Evolutionary conservation across 2,797 vertebrate genomes (phyloP), one percentile per base, ranked within the genome.

Genomic region (Pseudotriccus pelzelni): DNA sequence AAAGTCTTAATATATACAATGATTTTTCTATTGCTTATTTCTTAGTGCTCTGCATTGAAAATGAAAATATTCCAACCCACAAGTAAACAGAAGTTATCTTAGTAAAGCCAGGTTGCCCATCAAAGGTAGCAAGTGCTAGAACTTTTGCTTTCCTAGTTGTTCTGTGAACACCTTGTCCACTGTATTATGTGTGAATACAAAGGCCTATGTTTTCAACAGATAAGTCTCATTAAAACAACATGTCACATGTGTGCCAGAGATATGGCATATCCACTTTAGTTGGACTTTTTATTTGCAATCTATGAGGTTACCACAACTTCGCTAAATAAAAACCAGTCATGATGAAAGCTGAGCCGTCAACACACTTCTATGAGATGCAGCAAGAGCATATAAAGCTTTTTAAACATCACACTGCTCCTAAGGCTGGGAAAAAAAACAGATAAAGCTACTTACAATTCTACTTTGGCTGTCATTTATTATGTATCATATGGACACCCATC

Each of bases 361-460:
- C 8, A 15, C 50, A 30, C 32, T 84, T 34, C 41, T 49, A 24
- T 15, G 11, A 73, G n/a, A 64, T 53, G 30, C 64, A 47, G 19
- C 56, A 84, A 64, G 49, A 76, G 39, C 43, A 67, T 55, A 55
- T 50, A 82, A 49, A 94, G 75, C 88, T 89, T 87, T 93, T 93
- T 69, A 92, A 86, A 76, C 53, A 76, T 46, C 32, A 67, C 18
- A 32, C 30, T 73, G 63, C 76, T 95, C 87, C 86, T 74, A 91
- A 58, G 59, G 91, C 52, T 91, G 49, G 79, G 91, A 89, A 92
- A 13, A 52, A 28, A 17, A 11, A 5, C 64, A 79, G 79, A 62
- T 93, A 93, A 94, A 93, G 43, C 74, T 82, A 81, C 63, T 88
- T 84, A 78, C 5, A 67, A 7, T 66, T 83, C 79, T 73, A 47